These are phyloP conservation scores for Beris morrisii DNA, from an alignment of 2,888 invertebrate genomes.

Conservation along the genomic window DNA sequence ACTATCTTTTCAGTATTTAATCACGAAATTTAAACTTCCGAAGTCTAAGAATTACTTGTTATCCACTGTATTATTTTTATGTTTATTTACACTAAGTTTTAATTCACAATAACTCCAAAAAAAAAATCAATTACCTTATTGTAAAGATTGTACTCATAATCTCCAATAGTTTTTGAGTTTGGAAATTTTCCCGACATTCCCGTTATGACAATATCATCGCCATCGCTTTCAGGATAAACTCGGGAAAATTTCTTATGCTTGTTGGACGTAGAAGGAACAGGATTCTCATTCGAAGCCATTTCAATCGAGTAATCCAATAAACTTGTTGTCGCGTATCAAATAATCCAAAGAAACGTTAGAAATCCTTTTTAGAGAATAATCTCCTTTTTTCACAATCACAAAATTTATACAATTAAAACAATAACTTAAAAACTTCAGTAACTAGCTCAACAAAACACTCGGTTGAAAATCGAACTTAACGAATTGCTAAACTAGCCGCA, in stretches of 20 bases:
- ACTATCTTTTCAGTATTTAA: too few species aligned
- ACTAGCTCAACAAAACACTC: background rate
- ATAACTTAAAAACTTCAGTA: background rate
- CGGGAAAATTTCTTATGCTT: constrained; percentile 47
- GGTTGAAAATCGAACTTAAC: constrained; percentile 12
- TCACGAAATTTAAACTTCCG: too few species aligned
- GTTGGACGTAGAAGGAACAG: constrained; percentile 2
- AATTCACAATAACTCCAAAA: too few species aligned
- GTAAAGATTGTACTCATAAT: constrained; percentile 65
- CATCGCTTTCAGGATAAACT: constrained; percentile 52
- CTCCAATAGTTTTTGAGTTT: constrained; percentile 63
- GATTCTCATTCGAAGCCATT: constrained; percentile 39
- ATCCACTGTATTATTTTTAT: too few species aligned
- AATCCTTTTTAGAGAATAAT: background rate
- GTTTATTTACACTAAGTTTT: too few species aligned
- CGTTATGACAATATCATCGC: constrained; percentile 61
- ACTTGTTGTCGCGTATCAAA: background rate
- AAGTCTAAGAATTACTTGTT: too few species aligned
- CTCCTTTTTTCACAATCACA: constrained; percentile 11
- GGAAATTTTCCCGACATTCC: constrained; percentile 68
- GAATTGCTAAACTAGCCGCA: constrained; percentile 50
- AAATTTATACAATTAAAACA: background rate
- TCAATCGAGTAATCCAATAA: background rate
- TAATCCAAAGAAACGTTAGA: background rate
- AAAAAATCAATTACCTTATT: constrained; percentile 55